Evolutionary conservation across 2,888 invertebrate species (phyloP).

Genomic region (Chaetoderma sp.): DNA sequence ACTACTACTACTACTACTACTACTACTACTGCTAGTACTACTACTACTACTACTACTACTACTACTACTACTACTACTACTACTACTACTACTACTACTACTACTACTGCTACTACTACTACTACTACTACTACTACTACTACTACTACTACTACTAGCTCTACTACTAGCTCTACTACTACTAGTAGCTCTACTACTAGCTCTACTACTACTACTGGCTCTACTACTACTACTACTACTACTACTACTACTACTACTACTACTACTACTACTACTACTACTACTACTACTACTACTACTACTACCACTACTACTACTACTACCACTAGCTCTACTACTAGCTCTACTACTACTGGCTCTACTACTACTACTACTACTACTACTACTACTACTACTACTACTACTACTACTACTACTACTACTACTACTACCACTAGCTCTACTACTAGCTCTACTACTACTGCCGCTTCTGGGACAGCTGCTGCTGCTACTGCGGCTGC

Average conservation of each 20-base stretch:
- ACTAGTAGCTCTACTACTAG: background rate
- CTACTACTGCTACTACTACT: background rate
- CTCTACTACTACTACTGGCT: conserved; percentile 15
- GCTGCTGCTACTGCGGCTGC: conserved; percentile 24
- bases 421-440: conserved; percentile 15
- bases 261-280: conserved; percentile 27
- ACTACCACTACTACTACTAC: conserved; percentile 7
- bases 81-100: background rate
- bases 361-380: no score
- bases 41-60: background rate
- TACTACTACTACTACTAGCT: background rate
- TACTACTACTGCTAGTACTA: background rate
- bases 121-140: background rate
- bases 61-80: background rate
- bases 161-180: background rate
- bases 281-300: conserved; percentile 11
- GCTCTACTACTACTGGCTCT: background rate
- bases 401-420: conserved; percentile 7
- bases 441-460: conserved; percentile 25
- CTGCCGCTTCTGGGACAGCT: conserved; percentile 21
- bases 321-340: conserved; percentile 10
- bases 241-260: conserved; percentile 27
- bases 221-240: conserved; percentile 27
- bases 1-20: background rate
- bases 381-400: conserved; percentile 2